A percentile compares a stretch with the other conserved stretches of the same genome.
These are phyloP conservation scores for Acleris emargana DNA, from an alignment of 2,888 invertebrate species.

Conservation along the genomic window DNA sequence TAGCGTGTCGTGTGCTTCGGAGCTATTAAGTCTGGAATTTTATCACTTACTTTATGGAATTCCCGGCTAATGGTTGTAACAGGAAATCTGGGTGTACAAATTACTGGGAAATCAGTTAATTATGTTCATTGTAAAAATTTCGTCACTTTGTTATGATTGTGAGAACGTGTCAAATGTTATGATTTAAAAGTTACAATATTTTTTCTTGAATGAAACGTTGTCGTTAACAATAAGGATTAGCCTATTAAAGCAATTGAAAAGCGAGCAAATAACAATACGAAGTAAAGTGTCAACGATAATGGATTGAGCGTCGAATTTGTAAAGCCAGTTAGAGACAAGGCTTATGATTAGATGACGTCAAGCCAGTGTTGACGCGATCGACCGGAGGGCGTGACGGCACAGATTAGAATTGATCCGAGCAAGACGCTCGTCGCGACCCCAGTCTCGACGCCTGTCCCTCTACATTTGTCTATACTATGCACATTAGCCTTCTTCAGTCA, in stretches of 20 bases:
- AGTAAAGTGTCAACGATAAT: conserved; percentile 18
- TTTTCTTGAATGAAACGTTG: neutral
- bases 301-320: conserved; percentile 23
- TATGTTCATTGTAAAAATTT: conserved; percentile 15
- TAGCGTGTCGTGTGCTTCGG: conserved; percentile 22
- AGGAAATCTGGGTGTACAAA: conserved; percentile 24
- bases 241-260: conserved; percentile 3
- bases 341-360: conserved; percentile 55
- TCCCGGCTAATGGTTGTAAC: conserved; percentile 22
- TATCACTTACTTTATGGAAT: conserved; percentile 27
- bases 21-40: conserved; percentile 25
- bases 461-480: conserved; percentile 28
- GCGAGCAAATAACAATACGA: conserved; percentile 6
- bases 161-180: neutral
- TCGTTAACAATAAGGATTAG: neutral
- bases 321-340: conserved; percentile 28
- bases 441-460: conserved; percentile 57
- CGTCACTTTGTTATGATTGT: conserved; percentile 4
- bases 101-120: conserved; percentile 21
- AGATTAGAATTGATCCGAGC: conserved; percentile 72
- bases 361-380: conserved; percentile 49
- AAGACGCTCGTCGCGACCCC: conserved; percentile 51
- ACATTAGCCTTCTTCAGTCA: conserved; percentile 69
- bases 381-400: conserved; percentile 61
- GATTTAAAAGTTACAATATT: neutral